Evolutionary conservation across 1,140 invertebrate species (phyloP).

Genomic region (Orussus abietinus): DNA sequence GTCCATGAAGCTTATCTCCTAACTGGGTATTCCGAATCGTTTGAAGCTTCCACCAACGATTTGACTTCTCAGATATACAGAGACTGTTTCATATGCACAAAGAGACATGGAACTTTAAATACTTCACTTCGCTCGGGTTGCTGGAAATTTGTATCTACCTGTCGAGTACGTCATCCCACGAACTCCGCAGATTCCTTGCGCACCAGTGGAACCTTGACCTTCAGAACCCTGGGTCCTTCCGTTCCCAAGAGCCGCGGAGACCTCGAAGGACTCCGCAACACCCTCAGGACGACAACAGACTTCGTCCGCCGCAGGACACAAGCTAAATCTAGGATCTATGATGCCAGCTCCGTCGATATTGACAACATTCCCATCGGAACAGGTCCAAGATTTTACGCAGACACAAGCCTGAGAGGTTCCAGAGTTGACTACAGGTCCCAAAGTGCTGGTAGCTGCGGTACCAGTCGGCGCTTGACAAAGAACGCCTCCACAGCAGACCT

Average conservation of each 20-base stretch:
- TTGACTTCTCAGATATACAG: too few relatives aligned
- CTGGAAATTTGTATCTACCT: slow-evolving; percentile 3
- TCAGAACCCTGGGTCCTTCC: neutral
- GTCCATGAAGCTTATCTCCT: too few relatives aligned
- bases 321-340: slow-evolving; percentile 40
- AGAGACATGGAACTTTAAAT: too few relatives aligned
- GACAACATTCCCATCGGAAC: slow-evolving; percentile 25
- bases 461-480: too few relatives aligned
- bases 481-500: too few relatives aligned
- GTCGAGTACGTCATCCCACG: slow-evolving; percentile 5
- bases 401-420: slow-evolving; percentile 36
- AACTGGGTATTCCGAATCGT: too few relatives aligned
- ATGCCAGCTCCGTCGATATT: slow-evolving; percentile 24
- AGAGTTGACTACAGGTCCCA: slow-evolving; percentile 16
- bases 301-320: slow-evolving; percentile 29
- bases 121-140: too few relatives aligned
- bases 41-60: too few relatives aligned
- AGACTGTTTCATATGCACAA: too few relatives aligned
- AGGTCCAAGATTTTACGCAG: slow-evolving; percentile 32
- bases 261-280: slow-evolving; percentile 10
- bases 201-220: slow-evolving; percentile 9
- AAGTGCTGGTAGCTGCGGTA: neutral
- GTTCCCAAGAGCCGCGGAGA: neutral
- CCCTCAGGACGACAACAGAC: slow-evolving; percentile 34
- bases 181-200: slow-evolving; percentile 15